These are phyloP conservation scores for Rambutsinella grinnellia DNA, from an alignment of 2,888 invertebrate genomes.

Conservation along the genomic window DNA sequence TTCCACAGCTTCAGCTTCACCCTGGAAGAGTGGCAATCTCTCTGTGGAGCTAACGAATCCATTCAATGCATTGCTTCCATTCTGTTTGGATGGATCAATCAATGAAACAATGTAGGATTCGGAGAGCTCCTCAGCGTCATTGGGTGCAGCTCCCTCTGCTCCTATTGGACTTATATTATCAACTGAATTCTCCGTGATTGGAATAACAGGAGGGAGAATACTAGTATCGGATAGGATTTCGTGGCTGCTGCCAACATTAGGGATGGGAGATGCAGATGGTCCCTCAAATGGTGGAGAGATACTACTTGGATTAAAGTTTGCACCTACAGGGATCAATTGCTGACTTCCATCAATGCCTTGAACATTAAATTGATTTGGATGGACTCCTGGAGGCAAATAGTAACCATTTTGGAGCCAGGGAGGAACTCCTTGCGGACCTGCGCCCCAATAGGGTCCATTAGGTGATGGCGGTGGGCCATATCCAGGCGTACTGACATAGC, in stretches of 20 bases:
- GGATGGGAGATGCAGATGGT: neutral
- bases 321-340: constrained; percentile 39
- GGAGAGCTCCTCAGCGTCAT: constrained; percentile 2
- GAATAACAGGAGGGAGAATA: constrained; percentile 26
- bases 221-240: constrained; percentile 31
- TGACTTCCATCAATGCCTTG: constrained; percentile 32
- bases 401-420: constrained; percentile 21
- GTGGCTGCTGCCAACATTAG: constrained; percentile 4
- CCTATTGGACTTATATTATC: constrained; percentile 16
- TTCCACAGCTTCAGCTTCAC: constrained; percentile 16
- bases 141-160: neutral
- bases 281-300: constrained; percentile 9
- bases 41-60: constrained; percentile 38
- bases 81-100: constrained; percentile 37
- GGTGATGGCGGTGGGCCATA: neutral
- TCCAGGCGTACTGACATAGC: constrained; percentile 36
- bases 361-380: constrained; percentile 23
- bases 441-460: no score
- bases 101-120: constrained; percentile 42
- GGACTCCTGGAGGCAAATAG: constrained; percentile 30
- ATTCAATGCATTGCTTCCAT: neutral
- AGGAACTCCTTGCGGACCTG: no score
- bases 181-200: constrained; percentile 30
- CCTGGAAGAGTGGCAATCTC: constrained; percentile 18
- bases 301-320: constrained; percentile 14